A percentile compares a stretch with the other conserved stretches of the same genome.
phyloP scores from a whole-genome alignment of 2,113 vertebrate species.

The Rhinoptilus africanus region DNA sequence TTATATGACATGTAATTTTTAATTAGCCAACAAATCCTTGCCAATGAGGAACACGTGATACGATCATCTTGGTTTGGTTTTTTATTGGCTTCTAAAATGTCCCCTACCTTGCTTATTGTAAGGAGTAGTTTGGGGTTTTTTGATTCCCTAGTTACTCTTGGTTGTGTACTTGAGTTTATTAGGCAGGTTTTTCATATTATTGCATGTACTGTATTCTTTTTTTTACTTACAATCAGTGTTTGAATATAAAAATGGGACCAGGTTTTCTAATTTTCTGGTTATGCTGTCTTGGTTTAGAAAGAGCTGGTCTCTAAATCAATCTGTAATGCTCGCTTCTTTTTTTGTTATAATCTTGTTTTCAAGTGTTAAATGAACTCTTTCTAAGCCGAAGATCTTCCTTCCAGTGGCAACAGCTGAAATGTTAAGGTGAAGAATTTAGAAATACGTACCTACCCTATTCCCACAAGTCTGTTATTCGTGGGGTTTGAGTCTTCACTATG shows the following conservation, averaged over 20 bases:
- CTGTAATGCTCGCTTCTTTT: not conserved
- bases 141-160: not conserved
- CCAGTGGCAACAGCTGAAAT: not conserved
- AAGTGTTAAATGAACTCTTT: not conserved
- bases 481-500: not conserved
- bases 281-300: not conserved
- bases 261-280: not conserved
- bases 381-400: not conserved
- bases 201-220: slow-evolving; percentile 30
- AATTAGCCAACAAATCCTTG: not conserved
- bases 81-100: not conserved
- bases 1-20: not conserved
- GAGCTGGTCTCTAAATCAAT: slow-evolving; percentile 50
- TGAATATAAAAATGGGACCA: slow-evolving; percentile 19
- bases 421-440: not conserved
- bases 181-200: not conserved
- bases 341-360: not conserved
- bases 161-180: not conserved
- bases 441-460: not conserved
- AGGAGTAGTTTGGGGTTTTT: not conserved
- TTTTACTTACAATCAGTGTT: slow-evolving; percentile 4
- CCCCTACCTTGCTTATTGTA: not conserved
- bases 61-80: not conserved
- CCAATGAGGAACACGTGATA: not conserved
- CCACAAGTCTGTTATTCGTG: not conserved